Evolutionary conservation across 1,140 invertebrate genomes (phyloP), one percentile per base, ranked within the genome.

Genomic region (Batillaria attramentaria): DNA sequence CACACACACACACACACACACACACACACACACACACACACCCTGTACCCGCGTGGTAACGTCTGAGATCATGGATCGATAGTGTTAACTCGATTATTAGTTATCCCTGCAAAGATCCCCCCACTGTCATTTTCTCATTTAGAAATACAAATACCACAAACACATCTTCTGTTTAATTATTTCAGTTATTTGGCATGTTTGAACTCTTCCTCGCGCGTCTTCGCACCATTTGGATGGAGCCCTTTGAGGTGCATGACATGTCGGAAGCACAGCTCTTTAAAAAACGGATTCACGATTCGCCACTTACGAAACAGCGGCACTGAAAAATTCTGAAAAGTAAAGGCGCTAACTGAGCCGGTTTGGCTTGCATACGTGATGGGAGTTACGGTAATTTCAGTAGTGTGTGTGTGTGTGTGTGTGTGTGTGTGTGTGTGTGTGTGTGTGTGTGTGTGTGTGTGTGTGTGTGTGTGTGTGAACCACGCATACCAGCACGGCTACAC

Each of bases 351-450:
- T 50, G 24, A 50, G 24, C 46, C 46, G 24, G 57, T 60, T 28
- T 60, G 57, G 33, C 62, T 62, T 5, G 20, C 57, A n/a, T n/a
- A n/a, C n/a, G n/a, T n/a, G n/a, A n/a, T n/a, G n/a, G n/a, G n/a
- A n/a, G n/a, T n/a, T n/a, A n/a, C n/a, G n/a, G n/a, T n/a, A n/a
- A n/a, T n/a, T 62, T 5, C 31, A 18, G 20, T 28, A n/a, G 20
- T 62, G 13, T 62, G 20, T 66, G 31, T 66, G 31, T 66, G 31
- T 62, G 20, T 62, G 13, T 62, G 13, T 62, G 20, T 62, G 13
- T 66, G 31, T 66, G 31, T 66, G 31, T 66, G 31, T 66, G 31
- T 66, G 31, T 66, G 31, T 66, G 31, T 66, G 31, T 66, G 31
- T 66, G 31, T 66, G 31, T 66, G 31, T 66, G 31, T 66, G 31